A percentile compares a stretch with the other conserved stretches of the same genome.
These are phyloP conservation scores for Caenorhabditis afra DNA, from an alignment of 2,888 invertebrate genomes.

Conservation along the genomic window DNA sequence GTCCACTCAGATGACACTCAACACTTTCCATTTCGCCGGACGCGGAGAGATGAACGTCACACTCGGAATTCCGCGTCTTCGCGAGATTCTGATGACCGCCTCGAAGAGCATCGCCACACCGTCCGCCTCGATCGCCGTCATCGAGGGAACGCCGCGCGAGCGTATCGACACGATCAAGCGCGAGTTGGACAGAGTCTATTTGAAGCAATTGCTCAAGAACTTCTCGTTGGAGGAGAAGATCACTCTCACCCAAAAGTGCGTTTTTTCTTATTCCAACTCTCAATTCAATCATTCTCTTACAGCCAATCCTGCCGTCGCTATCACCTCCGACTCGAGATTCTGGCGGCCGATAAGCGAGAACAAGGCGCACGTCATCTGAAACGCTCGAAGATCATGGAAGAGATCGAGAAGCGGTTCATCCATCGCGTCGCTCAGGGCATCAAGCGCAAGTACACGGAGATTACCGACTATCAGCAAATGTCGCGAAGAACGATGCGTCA, in stretches of 20 bases:
- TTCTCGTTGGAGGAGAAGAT: slow-evolving; percentile 73
- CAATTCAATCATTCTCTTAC: slow-evolving; percentile 13
- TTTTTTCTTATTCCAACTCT: too few relatives aligned
- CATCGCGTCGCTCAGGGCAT: slow-evolving; percentile 60
- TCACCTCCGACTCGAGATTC: slow-evolving; percentile 76
- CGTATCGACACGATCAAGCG: slow-evolving; percentile 81
- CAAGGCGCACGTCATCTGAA: slow-evolving; percentile 86
- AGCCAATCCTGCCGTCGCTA: slow-evolving; percentile 71
- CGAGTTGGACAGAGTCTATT: slow-evolving; percentile 87
- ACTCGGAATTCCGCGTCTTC: slow-evolving; percentile 95
- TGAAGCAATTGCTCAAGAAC: slow-evolving; percentile 84
- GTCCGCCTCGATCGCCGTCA: slow-evolving; percentile 82
- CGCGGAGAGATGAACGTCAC: slow-evolving; percentile 99
- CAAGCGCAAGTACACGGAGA: slow-evolving; percentile 63
- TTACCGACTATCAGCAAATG: slow-evolving; percentile 66
- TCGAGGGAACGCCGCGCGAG: slow-evolving; percentile 63
- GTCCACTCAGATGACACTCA: slow-evolving; percentile 99
- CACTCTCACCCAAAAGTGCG: slow-evolving; percentile 35
- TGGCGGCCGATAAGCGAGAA: slow-evolving; percentile 87
- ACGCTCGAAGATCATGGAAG: slow-evolving; percentile 80
- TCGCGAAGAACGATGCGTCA: slow-evolving; percentile 60
- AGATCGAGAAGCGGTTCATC: slow-evolving; percentile 84
- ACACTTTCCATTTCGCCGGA: slow-evolving; percentile 99
- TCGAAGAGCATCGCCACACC: slow-evolving; percentile 95
- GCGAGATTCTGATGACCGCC: slow-evolving; percentile 96